A percentile compares a stretch with the other conserved stretches of the same genome.
Conservation (phyloP, 2,888 invertebrate genomes). For the Sisyra nigra region DNA sequence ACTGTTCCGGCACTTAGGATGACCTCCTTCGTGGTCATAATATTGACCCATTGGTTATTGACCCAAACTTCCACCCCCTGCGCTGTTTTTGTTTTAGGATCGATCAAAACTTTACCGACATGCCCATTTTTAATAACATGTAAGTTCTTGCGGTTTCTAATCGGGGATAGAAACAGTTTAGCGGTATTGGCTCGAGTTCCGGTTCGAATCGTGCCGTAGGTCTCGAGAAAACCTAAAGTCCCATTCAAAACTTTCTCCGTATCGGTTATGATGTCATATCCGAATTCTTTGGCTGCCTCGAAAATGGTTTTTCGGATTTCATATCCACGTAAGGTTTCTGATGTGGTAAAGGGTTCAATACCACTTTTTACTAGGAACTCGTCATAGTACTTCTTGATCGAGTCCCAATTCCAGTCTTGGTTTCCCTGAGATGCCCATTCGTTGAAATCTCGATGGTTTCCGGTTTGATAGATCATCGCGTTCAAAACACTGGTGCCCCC, state of each 20-base stretch:
- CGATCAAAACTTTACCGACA: slow-evolving; percentile 36
- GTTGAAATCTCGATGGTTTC: slow-evolving; percentile 46
- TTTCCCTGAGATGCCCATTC: slow-evolving; percentile 43
- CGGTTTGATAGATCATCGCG: slow-evolving; percentile 46
- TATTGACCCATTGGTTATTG: slow-evolving; percentile 17
- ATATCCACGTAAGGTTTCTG: slow-evolving; percentile 17
- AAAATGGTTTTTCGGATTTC: slow-evolving; percentile 26
- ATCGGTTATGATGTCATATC: slow-evolving; percentile 17
- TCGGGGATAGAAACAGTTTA: slow-evolving; percentile 27
- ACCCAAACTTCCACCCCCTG: slow-evolving; percentile 27
- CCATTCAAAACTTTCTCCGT: slow-evolving; percentile 16
- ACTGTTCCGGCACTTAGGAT: slow-evolving; percentile 49
- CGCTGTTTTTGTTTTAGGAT: slow-evolving; percentile 26
- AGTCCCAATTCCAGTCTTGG: slow-evolving; percentile 38
- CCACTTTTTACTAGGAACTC: slow-evolving; percentile 24
- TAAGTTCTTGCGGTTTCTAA: slow-evolving; percentile 35
- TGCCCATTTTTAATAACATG: slow-evolving; percentile 37
- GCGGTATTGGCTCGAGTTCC: slow-evolving; percentile 25
- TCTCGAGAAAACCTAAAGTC: slow-evolving; percentile 18
- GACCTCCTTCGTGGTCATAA: slow-evolving; percentile 37
- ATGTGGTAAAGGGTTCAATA: slow-evolving; percentile 29
- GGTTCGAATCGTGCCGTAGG: slow-evolving; percentile 20
- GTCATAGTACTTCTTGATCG: slow-evolving; percentile 30
- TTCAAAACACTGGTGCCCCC: slow-evolving; percentile 50
- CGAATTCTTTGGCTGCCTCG: slow-evolving; percentile 29